Conservation (phyloP, 2,888 invertebrate genomes). For the Drosophila flavopinicola region DNA sequence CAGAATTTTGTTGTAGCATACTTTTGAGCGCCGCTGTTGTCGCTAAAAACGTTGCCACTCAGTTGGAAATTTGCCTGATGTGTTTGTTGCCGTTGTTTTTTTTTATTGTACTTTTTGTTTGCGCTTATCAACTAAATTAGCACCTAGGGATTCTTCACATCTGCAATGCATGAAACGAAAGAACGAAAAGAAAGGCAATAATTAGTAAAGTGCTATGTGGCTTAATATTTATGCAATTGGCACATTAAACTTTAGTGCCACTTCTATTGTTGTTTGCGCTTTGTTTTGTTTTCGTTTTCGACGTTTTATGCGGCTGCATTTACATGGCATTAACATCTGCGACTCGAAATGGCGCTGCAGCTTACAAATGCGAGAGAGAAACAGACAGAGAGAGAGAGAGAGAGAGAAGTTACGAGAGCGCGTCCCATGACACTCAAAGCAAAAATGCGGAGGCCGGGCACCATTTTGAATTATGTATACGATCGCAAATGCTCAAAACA, state of each 20-base stretch:
- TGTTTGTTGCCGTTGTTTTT: slow-evolving; percentile 18
- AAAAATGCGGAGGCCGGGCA: slow-evolving; percentile 1
- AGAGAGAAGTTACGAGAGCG: not conserved
- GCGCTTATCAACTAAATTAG: slow-evolving; percentile 84
- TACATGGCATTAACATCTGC: slow-evolving; percentile 35
- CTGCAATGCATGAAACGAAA: slow-evolving; percentile 62
- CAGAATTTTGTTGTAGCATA: slow-evolving; percentile 54
- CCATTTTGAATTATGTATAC: slow-evolving; percentile 50
- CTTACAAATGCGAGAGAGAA: slow-evolving; percentile 3
- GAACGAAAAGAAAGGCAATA: slow-evolving; percentile 23
- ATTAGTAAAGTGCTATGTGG: slow-evolving; percentile 32
- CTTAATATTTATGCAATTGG: slow-evolving; percentile 64
- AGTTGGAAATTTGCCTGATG: slow-evolving; percentile 32
- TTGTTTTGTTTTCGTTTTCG: slow-evolving; percentile 11
- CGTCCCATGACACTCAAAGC: slow-evolving; percentile 8
- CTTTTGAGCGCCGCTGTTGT: slow-evolving; percentile 54
- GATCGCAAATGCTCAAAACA: slow-evolving; percentile 15
- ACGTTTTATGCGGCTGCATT: slow-evolving; percentile 14
- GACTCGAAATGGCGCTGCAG: slow-evolving; percentile 4
- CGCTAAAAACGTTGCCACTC: slow-evolving; percentile 57
- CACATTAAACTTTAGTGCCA: slow-evolving; percentile 62
- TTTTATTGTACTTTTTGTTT: slow-evolving; percentile 71
- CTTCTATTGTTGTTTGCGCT: slow-evolving; percentile 29
- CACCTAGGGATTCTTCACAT: slow-evolving; percentile 84
- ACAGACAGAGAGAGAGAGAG: not conserved